Evolutionary conservation across 2,113 vertebrate genomes (phyloP), one percentile per base, ranked within the genome.

Genomic region (Megalops atlanticus): DNA sequence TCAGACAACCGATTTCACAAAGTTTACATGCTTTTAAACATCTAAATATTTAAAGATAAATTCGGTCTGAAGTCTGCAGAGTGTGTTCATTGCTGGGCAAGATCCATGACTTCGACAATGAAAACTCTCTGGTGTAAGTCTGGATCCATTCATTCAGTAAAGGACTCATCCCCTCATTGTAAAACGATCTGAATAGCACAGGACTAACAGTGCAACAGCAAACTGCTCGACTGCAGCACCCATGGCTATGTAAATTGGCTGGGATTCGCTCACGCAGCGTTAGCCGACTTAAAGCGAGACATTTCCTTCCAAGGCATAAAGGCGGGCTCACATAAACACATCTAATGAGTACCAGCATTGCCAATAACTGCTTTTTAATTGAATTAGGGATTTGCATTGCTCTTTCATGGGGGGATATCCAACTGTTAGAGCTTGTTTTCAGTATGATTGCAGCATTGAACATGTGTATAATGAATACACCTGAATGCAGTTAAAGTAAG

Each of bases 281-380:
- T 64, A 31, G 33, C n/a, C 49, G n/a, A 49, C 35, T 77, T 58
- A 54, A 49, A 76, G 74, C 41, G 15, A 49, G 41, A 33, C 27
- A 33, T 16, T 47, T 31, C 74, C 10, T 76, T 76, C 43, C 43
- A 31, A 58, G 52, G 36, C 47, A 39, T 24, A 77, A 77, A n/a
- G 76, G 76, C 52, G 35, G 40, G 33, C 76, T 77, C 52, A 38
- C 52, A 64, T 77, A 77, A 77, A 77, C 47, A 77, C 52, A 38
- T 38, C 76, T 58, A 58, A 54, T 58, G 47, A 77, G 52, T 16
- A 10, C 33, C 76, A 39, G 52, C 76, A n/a, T 77, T 77, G 76
- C 76, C 76, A 77, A 77, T 21, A 77, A 77, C 49, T 54, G 76
- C 31, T 36, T 77, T 77, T 77, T 77, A 77, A 77, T 77, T 77